Evolutionary conservation across 1,140 invertebrate species (phyloP), one percentile per base, ranked within the genome.

Genomic region (Drosophila kanapiae): DNA sequence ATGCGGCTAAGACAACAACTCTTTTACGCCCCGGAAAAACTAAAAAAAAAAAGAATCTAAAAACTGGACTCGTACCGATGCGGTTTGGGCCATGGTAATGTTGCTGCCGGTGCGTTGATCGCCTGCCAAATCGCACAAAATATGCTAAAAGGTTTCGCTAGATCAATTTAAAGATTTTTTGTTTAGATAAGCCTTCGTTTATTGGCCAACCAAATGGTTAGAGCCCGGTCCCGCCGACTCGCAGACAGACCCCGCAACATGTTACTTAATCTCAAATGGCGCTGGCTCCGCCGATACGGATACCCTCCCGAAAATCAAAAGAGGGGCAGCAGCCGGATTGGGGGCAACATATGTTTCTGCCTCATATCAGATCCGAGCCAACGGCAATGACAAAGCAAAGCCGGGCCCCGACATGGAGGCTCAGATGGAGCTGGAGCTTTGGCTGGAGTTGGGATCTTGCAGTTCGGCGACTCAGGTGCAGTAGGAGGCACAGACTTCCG

Each of bases 141-240:
- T 90, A 90, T 90, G 85, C 85, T 90, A 90, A 90, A 90, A 90
- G 85, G 85, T 90, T 90, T 90, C 83, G 85, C 85, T 84, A 87
- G 84, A 87, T 87, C 85, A 90, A 90, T 90, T 90, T 88, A 90
- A 72, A 90, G 85, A 90, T 90, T 88, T 88, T 90, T 78, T 91
- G 85, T 91, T 91, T 76, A 90, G 85, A 90, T 90, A 90, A 90
- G 81, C 74, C 70, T 43, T 79, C 86, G 85, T 85, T 90, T 90
- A 90, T 84, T 90, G 81, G 81, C 86, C 78, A 84, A 88, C 81
- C 69, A 77, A 74, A 72, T 71, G 67, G 65, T 42, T 49, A 35
- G 51, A 72, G 64, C 51, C 80, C 59, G 23, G 38, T 48, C 69
- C 33, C 42, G 42, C 58, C 47, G 58, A 51, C 57, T 74, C 27